A percentile compares a stretch with the other conserved stretches of the same genome.
These are phyloP conservation scores for Gymnogyps californianus DNA, from an alignment of 2,113 vertebrate genomes.

Conservation along the genomic window DNA sequence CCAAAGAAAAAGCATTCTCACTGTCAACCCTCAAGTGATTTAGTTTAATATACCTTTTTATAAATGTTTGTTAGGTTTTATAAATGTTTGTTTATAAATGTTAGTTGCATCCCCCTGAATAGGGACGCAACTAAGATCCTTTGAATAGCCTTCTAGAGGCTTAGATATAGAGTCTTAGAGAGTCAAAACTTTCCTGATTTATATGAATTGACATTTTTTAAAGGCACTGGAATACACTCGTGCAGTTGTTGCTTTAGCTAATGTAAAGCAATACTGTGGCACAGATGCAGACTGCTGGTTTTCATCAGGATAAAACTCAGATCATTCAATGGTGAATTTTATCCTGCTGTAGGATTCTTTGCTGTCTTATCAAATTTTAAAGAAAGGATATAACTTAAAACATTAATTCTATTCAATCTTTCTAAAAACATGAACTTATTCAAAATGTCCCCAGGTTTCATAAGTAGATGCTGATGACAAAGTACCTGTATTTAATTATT, in stretches of 20 bases:
- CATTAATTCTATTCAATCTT: background rate
- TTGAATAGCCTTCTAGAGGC: background rate
- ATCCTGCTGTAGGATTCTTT: background rate
- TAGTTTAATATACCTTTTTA: background rate
- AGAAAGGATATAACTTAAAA: background rate
- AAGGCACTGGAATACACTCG: background rate
- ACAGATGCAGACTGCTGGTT: background rate
- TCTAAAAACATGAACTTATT: background rate
- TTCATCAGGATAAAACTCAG: background rate
- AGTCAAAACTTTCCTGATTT: background rate
- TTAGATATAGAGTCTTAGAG: background rate
- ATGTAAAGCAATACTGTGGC: background rate
- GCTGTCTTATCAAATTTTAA: background rate
- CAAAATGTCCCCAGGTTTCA: background rate
- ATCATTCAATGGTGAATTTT: background rate
- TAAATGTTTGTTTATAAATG: background rate
- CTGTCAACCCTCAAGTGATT: background rate
- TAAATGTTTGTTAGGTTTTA: background rate
- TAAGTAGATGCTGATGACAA: background rate
- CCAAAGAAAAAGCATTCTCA: background rate
- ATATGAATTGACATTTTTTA: background rate
- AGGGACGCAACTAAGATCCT: background rate
- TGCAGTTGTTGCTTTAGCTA: background rate
- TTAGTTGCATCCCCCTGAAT: background rate
- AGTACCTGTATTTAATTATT: conserved; percentile 16